Evolutionary conservation across 2,888 invertebrate species (phyloP), one percentile per base, ranked within the genome.

Genomic region (Lysandra coridon): DNA sequence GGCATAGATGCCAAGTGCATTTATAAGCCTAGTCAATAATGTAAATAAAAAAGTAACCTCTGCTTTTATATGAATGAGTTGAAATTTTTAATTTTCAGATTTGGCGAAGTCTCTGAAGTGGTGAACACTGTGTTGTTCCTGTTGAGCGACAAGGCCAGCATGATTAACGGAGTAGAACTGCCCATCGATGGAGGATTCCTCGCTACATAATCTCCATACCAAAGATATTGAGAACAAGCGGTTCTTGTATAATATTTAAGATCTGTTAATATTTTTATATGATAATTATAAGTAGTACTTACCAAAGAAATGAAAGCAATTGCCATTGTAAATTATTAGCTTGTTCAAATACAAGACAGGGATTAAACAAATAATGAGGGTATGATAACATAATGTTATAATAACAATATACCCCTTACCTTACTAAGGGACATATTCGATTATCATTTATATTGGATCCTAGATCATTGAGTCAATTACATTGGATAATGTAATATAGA

Each of bases 141-240:
- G 78, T 92, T 98, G 57, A 97, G 97, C 64, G 86, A 86, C 80
- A 95, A 95, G 82, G 96, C 98, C 6, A 95, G 95, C 62, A 97
- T 98, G 96, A 96, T 98, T 75, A 97, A 95, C 81, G 98, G 98
- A 4, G 93, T 95, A 23, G 92, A 95, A 76, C 88, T 98, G 57
- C 96, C 97, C 1, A 92, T 98, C 40, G 98, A 99, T 86, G 98
- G 98, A 40, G 98, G 98, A 81, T 96, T 95, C 86, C 92, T 95
- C 73, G 95, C 95, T 69, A 92, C 93, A 89, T 95, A 93, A 88
- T 82, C 62, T 17, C 80, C 69, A 49, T 37, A 40, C 40, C 33
- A 53, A 60, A 75, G 78, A 44, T 37, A 80, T 53, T 37, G 17
- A 44, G 40, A 77, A 57, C 78, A n/a, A 49, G 23, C 6, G 23